phyloP scores from a whole-genome alignment of 92 coral and sea anemone species.

The Virgularia gustaviana region DNA sequence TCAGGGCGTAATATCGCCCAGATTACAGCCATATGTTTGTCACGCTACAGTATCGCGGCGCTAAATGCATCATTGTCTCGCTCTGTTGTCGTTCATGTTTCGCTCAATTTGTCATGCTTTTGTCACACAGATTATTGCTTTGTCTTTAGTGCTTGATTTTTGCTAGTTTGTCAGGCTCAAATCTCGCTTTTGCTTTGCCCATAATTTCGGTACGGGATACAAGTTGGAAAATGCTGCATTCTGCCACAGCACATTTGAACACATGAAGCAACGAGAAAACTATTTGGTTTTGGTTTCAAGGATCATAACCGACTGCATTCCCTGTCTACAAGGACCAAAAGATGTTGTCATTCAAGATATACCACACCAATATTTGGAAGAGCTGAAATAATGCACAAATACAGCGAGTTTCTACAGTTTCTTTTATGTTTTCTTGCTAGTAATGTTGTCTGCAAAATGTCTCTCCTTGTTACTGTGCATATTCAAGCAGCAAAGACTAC shows the following conservation, averaged over 20 bases:
- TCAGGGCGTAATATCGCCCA: no score
- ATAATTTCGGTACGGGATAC: no score
- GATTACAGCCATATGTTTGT: no score
- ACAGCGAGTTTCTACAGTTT: background rate
- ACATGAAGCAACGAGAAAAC: slow-evolving; percentile 2
- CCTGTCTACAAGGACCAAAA: background rate
- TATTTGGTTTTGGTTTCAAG: slow-evolving; percentile 1
- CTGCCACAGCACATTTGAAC: slow-evolving; percentile 10
- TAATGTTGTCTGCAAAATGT: background rate
- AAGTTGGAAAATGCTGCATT: slow-evolving; percentile 11
- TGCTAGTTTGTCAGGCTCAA: no score
- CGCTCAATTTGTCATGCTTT: no score
- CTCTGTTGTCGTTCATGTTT: no score
- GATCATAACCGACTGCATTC: slow-evolving; percentile 2
- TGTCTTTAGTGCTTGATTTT: no score
- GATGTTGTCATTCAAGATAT: slow-evolving; percentile 22
- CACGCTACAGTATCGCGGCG: no score
- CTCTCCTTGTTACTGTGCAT: background rate
- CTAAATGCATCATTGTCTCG: no score
- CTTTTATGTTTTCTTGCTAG: background rate
- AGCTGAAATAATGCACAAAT: slow-evolving; percentile 7
- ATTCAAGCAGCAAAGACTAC: background rate
- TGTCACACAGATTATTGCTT: no score
- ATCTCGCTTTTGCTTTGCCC: no score
- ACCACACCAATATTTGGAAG: slow-evolving; percentile 25